These are phyloP conservation scores for Bombylius major DNA, from an alignment of 2,888 invertebrate genomes.

Conservation along the genomic window DNA sequence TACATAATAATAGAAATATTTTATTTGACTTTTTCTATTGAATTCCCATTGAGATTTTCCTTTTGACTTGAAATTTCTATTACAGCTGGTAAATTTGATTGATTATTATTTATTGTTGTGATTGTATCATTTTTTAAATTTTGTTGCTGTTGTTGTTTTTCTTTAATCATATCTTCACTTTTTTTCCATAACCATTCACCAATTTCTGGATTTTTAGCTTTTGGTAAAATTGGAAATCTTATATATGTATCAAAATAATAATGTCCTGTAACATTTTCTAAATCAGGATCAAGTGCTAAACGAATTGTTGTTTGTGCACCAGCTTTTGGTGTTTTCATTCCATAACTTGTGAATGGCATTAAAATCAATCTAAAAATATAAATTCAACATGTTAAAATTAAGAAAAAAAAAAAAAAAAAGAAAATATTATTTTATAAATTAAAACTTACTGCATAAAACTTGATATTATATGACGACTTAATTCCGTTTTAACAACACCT, in stretches of 20 bases:
- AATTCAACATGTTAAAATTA: background rate
- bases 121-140: no score
- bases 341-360: background rate
- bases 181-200: slow-evolving; percentile 50
- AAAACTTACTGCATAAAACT: slow-evolving; percentile 11
- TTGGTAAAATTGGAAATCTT: slow-evolving; percentile 36
- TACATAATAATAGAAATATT: no score
- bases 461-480: slow-evolving; percentile 48
- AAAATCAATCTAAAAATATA: background rate
- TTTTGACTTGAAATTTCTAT: no score
- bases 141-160: no score
- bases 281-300: slow-evolving; percentile 29
- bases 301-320: slow-evolving; percentile 32
- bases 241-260: slow-evolving; percentile 46
- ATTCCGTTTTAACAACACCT: slow-evolving; percentile 60
- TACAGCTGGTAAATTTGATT: no score
- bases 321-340: slow-evolving; percentile 27
- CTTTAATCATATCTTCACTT: slow-evolving; percentile 26
- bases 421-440: background rate
- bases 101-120: no score
- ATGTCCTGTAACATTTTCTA: slow-evolving; percentile 26
- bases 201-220: slow-evolving; percentile 41
- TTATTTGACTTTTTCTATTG: no score
- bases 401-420: background rate
- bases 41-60: no score